Evolutionary conservation across 2,797 vertebrate species (phyloP), one percentile per base, ranked within the genome.

Genomic region (Euthynnus affinis): DNA sequence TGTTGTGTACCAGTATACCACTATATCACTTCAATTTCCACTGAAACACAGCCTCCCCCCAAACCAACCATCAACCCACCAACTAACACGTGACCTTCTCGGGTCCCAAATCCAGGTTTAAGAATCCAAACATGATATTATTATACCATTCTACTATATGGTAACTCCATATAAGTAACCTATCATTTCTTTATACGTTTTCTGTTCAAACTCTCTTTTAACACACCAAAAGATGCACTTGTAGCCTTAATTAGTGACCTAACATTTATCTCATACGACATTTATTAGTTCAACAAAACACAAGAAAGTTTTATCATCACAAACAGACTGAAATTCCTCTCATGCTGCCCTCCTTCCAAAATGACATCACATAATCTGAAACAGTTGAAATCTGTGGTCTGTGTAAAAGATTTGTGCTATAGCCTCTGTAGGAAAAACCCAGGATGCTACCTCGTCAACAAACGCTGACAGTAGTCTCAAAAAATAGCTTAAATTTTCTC

Each of bases 341-440:
- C 51, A 13, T 40, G 73, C 71, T n/a, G 44, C 59, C 74, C 80
- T 71, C 74, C 61, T 42, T 86, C 86, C 79, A 76, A 88, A 91
- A 91, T 93, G 93, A 95, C 94, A 95, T 95, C 93, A 94, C 81
- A 73, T 91, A 93, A 94, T 95, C 93, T 92, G 89, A 88, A 89
- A 93, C 89, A 91, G 82, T 71, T 91, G 70, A 86, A 83, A 83
- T 92, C 86, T 78, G 84, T 83, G 86, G 71, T 91, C 83, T 73
- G 82, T 91, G 91, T 90, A 88, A 90, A 92, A 93, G 79, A 87
- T 94, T 94, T 95, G 95, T 96, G 95, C 95, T 95, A 85, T 95
- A 90, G 90, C 83, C 71, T 92, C 82, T 92, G 87, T 94, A 94
- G 92, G 92, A 96, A 92, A 95, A 94, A 90, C 88, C 88, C 93